A percentile compares a stretch with the other conserved stretches of the same genome.
Conservation (phyloP, 2,888 invertebrate genomes). For the Parasteatoda lunata region DNA sequence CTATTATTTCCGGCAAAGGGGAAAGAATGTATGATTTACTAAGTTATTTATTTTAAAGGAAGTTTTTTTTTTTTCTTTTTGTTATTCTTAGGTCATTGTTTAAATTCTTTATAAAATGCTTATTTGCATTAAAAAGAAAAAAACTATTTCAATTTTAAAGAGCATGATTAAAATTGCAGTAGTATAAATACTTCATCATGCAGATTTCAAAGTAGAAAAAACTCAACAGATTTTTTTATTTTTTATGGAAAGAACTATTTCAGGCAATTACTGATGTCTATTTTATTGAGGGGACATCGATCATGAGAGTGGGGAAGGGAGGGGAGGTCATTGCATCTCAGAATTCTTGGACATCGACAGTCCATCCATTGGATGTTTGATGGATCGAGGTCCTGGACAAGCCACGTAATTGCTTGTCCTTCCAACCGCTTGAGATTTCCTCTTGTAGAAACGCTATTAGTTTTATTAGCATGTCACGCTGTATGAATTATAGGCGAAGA, state of each 20-base stretch:
- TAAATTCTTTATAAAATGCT: too few species aligned
- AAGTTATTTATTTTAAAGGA: too few species aligned
- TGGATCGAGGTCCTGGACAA: constrained; percentile 38
- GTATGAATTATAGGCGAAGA: constrained; percentile 3
- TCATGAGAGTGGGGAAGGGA: constrained; percentile 8
- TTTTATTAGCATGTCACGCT: constrained; percentile 16
- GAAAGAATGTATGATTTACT: too few species aligned
- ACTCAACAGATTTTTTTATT: too few species aligned
- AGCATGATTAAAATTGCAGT: too few species aligned
- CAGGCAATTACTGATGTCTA: constrained; percentile 46
- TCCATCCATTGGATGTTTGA: constrained; percentile 38
- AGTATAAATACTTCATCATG: too few species aligned
- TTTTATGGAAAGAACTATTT: constrained; percentile 7
- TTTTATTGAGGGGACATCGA: constrained; percentile 28
- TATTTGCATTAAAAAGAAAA: too few species aligned
- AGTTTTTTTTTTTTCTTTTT: too few species aligned
- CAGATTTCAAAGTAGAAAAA: too few species aligned
- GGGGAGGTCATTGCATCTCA: neutral
- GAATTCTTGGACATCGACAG: constrained; percentile 35
- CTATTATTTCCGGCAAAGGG: too few species aligned
- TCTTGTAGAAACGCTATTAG: constrained; percentile 26
- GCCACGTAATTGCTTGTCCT: constrained; percentile 39
- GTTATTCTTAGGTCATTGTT: too few species aligned
- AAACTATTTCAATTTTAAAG: too few species aligned
- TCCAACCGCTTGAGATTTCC: constrained; percentile 19